Evolutionary conservation across 92 coral and sea anemone genomes (phyloP), one percentile per base, ranked within the genome.

Genomic region (Palythoa caribaeorum): DNA sequence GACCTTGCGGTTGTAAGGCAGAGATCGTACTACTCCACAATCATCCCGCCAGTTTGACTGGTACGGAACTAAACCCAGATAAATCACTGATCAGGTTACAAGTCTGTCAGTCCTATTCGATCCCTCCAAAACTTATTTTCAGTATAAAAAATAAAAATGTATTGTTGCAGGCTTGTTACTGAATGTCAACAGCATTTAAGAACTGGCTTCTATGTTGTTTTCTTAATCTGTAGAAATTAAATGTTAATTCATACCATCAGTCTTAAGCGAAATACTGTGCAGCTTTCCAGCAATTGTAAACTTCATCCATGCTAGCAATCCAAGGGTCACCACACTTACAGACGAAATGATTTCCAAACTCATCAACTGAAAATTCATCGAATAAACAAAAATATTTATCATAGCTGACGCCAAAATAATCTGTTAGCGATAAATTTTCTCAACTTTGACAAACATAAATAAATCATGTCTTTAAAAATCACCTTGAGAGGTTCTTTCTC

Each of bases 281-380:
- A 95, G 91, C 86, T 92, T 95, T 12, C 94, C 98, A 21, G 98
- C 94, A 36, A 93, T 68, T 6, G 83, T 83, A 89, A 95, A 90
- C 85, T 95, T 95, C 76, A 86, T 9, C 98, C 98, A 95, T 0
- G 98, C 93, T 55, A 95, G 74, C 5, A 87, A 38, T 12, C 92
- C 88, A 17, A 89, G 89, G 15, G 88, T 88, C 48, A 93, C 93
- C 38, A 95, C 78, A 77, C 94, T 93, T 35, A 95, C 79, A 28
- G 92, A 94, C 79, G 98, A 87, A 75, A 93, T 95, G 9, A 90
- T 76, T 77, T 95, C 93, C 80, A 95, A 66, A 63, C 96, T 94
- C 50, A 86, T 52, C 79, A 95, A 92, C 98, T 95, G 83, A 71
- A 73, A n/a, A 38, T 21, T 71, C 21, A 86, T 62, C 1, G 59